Base-by-base conservation (phyloP, 2,888 invertebrate species). In the Drosophila leonis region DNA sequence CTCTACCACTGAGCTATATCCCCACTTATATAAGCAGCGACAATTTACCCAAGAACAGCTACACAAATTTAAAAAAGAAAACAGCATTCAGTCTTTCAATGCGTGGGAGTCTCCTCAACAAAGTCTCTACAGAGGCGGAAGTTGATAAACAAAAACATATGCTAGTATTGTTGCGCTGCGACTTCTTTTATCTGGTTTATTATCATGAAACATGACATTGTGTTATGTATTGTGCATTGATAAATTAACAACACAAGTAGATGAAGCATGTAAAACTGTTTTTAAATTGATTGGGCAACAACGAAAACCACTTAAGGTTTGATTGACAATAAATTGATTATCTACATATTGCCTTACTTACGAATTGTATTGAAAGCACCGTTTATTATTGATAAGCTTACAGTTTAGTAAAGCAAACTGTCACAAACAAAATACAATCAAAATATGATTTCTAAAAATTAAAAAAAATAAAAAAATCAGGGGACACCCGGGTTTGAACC, bases 1-100 rank as follows among this genome's bases (percentile, higher is more conserved):
- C 86, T 87, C 90, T 87, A 90, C 86, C 86, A 84, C 86, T 87
- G 88, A 87, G 86, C 86, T 89, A 87, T 87, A 89, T 88, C 86
- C 77, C 81, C 83, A 20, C 74, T 77, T 82, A 78, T 67, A 49
- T 69, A 82, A 80, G 7, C 0, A 12, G 4, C 18, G 12, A 18
- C 33, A 82, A 83, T 56, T 62, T 65, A 72, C 55, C 52, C 48
- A 79, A 82, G n/a, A 82, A 82, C 42, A 72, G 41, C 31, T 46
- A 37, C 59, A 2, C 10, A 56, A 44, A 33, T 46, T 46, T 7
- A 5, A 33, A 31, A 18, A 8, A 20, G 0, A 41, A 42, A 18
- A 49, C 29, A 60, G 15, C 29, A 18, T 15, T 27, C 42, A 39
- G n/a, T 59, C 44, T 42, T 5, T 35, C 13, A 27, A 12, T 15